Evolutionary conservation across 2,113 vertebrate species (phyloP), one percentile per base, ranked within the genome.

Genomic region (Tenebrosternarchus preto): DNA sequence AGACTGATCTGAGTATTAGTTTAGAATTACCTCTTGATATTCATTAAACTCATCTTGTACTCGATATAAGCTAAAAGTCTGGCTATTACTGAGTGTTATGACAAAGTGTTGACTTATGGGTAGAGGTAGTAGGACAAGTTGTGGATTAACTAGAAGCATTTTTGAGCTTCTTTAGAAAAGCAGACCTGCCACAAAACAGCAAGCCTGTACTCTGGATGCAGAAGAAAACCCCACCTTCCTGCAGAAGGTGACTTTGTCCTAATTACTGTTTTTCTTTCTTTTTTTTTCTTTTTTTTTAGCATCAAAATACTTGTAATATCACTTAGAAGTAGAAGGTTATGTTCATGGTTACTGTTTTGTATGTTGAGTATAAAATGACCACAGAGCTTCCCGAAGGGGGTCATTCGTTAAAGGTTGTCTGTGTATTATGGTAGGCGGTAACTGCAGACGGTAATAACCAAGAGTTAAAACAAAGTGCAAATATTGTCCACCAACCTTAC

Each of bases 331-430:
- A 73, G 72, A 78, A 83, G 73, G 24, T 29, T 68, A n/a, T 85
- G 82, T 89, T 88, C 88, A 85, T 86, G 85, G 19, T 83, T 55
- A 7, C 69, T 67, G 75, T 77, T 81, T 74, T 36, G 33, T 63
- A 59, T 50, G 20, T 29, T 33, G 70, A 74, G 33, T 57, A 43
- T 61, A 12, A 71, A 66, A 36, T 75, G 61, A 46, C 22, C 60
- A 70, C 22, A 31, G 77, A 66, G 43, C 53, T 77, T 24, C 16
- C n/a, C n/a, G n/a, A n/a, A 36, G 4, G 22, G 5, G 46, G 31
- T 56, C 64, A 56, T 75, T 55, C 3, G 25, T 31, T 15, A 31
- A 68, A 39, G 64, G 64, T 39, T 43, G 22, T 12, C 50, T 22
- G 31, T 25, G 61, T 33, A 59, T 69, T 56, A 39, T 12, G 63